Base-by-base conservation (phyloP, 2,888 invertebrate species). In the Bursaphelenchus okinawaensis region DNA sequence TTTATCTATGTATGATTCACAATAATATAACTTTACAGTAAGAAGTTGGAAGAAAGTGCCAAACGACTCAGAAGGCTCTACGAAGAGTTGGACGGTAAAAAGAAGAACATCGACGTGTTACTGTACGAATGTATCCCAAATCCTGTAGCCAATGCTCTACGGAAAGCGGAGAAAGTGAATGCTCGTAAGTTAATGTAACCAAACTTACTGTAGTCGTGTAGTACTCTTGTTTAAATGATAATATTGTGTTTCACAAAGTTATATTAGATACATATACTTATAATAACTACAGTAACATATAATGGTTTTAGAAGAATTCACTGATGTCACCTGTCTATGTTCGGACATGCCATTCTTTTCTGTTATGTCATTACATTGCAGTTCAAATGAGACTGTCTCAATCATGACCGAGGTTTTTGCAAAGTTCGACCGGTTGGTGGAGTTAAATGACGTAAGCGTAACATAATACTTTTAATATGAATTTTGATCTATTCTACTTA, bases 281-380 rank as follows among this genome's bases (percentile, higher is more conserved):
- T n/a, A n/a, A n/a, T n/a, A n/a, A n/a, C n/a, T n/a, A n/a, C n/a
- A n/a, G 22, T 40, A 16, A 4, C 40, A 4, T 4, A 16, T 40
- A 40, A 40, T 40, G 16, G 12, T n/a, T 76, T 56, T 67, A 80
- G 80, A 75, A 68, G 72, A 75, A 55, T 76, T 77, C 73, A 68
- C 75, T 12, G 77, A 77, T 22, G 79, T 77, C 20, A 80, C 83
- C 4, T 81, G 83, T 28, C 71, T 84, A 19, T 81, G 82, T 71
- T 77, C 82, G n/a, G 84, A 84, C 68, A 79, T 84, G 7, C 83
- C 84, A 40, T 80, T 81, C 22, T 84, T 84, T 68, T 79, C 81
- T 65, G 76, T 80, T 26, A 83, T 84, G 40, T 78, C 80, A 8
- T 73, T 80, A 19, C 74, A 80, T 12, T 81, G 82, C 64, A 66